Percentiles rank a stretch among this genome's conserved stretches.
phyloP scores from a whole-genome alignment of 2,888 invertebrate genomes.

The Cantharis rufa region DNA sequence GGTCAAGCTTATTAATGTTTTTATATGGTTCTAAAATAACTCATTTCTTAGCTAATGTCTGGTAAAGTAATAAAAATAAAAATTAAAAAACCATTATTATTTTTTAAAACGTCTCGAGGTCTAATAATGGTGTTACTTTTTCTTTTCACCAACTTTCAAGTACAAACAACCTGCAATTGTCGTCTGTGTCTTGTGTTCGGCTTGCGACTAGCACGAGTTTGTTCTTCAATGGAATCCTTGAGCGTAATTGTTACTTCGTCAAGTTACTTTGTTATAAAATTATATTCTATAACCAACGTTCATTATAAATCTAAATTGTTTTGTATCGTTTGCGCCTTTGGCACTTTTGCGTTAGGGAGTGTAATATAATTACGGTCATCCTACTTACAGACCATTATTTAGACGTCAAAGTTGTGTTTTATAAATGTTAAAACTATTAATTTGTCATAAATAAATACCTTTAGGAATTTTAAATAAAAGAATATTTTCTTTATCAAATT shows the following conservation, averaged over 20 bases:
- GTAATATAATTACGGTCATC: constrained; percentile 10
- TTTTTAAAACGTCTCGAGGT: background rate
- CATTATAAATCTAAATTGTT: background rate
- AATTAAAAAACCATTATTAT: background rate
- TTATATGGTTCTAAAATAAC: background rate
- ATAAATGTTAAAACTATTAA: background rate
- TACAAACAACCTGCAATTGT: background rate
- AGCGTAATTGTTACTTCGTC: constrained; percentile 12
- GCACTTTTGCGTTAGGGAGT: background rate
- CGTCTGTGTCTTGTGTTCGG: constrained; percentile 10
- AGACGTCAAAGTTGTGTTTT: background rate
- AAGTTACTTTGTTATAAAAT: constrained; percentile 1
- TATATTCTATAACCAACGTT: background rate
- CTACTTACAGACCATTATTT: constrained; percentile 1
- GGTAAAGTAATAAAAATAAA: background rate
- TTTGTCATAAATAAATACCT: background rate
- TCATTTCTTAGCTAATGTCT: background rate
- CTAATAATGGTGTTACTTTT: background rate
- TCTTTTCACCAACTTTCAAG: background rate
- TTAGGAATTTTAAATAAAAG: background rate
- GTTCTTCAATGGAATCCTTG: constrained; percentile 8
- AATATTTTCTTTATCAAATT: background rate
- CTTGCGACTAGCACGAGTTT: constrained; percentile 21
- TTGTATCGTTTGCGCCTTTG: background rate
- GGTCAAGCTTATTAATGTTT: background rate